A percentile compares a stretch with the other conserved stretches of the same genome.
These are phyloP conservation scores for Sakesphorus luctuosus DNA, from an alignment of 2,113 vertebrate species.

Conservation along the genomic window DNA sequence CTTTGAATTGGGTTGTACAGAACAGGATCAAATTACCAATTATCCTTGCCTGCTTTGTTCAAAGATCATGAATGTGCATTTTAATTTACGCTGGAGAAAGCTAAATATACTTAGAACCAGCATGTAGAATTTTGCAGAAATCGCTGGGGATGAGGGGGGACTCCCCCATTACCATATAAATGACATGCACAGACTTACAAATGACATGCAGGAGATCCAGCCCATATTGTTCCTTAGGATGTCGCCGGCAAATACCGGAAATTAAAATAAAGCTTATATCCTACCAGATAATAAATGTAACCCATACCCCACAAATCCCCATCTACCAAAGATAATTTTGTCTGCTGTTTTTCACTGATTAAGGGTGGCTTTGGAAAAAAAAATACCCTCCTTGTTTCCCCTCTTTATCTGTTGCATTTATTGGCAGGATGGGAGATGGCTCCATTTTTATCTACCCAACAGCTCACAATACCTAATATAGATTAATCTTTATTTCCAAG, in stretches of 20 bases:
- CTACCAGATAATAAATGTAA: slow-evolving; percentile 48
- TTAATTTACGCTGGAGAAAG: not conserved
- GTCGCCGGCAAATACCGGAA: slow-evolving; percentile 3
- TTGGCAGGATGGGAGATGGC: slow-evolving; percentile 14
- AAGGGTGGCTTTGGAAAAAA: slow-evolving; percentile 5
- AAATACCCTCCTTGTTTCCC: not conserved
- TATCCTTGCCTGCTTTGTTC: slow-evolving; percentile 6
- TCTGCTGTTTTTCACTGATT: slow-evolving; percentile 55
- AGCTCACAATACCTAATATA: not conserved
- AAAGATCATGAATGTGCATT: slow-evolving; percentile 49
- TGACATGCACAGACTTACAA: slow-evolving; percentile 2
- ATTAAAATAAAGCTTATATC: slow-evolving; percentile 58
- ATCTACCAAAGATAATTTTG: slow-evolving; percentile 44
- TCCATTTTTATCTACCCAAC: slow-evolving; percentile 3
- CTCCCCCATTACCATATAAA: slow-evolving; percentile 39
- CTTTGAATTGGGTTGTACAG: not conserved
- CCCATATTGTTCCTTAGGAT: not conserved
- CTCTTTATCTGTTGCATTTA: slow-evolving; percentile 9
- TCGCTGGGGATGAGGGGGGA: not conserved
- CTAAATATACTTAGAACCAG: not conserved
- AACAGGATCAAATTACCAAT: slow-evolving; percentile 8
- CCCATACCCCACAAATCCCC: slow-evolving; percentile 37
- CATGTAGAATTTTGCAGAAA: not conserved
- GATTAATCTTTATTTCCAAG: slow-evolving; percentile 8
- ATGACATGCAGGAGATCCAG: not conserved